These are phyloP conservation scores for Drosophila eohydei DNA, from an alignment of 2,888 invertebrate genomes.

Conservation along the genomic window DNA sequence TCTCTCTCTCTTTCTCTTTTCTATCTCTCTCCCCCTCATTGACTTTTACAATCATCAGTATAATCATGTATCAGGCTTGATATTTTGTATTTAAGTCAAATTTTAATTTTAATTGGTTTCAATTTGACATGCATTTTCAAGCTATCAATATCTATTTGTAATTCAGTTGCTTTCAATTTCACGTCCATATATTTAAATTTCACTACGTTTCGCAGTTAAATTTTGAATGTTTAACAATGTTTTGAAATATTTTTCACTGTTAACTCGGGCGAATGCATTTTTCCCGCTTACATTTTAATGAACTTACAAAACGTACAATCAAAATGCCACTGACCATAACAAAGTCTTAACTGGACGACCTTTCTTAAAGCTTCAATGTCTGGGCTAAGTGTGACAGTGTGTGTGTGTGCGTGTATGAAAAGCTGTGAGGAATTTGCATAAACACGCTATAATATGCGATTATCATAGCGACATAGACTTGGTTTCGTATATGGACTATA, in stretches of 20 bases:
- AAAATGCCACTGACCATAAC: conserved; percentile 11
- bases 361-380: conserved; percentile 30
- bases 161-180: conserved; percentile 6
- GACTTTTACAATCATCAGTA: too few species aligned
- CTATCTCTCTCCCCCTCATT: not conserved
- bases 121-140: not conserved
- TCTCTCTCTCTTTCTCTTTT: not conserved
- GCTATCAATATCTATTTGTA: conserved; percentile 2
- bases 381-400: conserved; percentile 2
- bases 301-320: conserved; percentile 15
- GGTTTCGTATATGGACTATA: conserved; percentile 18
- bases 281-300: conserved; percentile 8
- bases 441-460: conserved; percentile 66
- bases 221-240: conserved; percentile 1
- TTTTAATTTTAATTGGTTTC: conserved; percentile 3
- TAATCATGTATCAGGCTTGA: not conserved
- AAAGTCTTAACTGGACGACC: conserved; percentile 20
- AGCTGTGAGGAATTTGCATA: conserved; percentile 62
- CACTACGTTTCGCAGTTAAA: not conserved
- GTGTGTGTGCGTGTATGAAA: conserved; percentile 28
- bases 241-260: conserved; percentile 3
- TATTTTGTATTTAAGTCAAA: not conserved
- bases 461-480: conserved; percentile 53
- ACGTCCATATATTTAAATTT: not conserved
- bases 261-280: conserved; percentile 17